Percentiles rank a stretch among this genome's conserved stretches.
Evolutionary conservation across 2,113 vertebrate genomes (phyloP).

Genomic region (Saguinus midas): DNA sequence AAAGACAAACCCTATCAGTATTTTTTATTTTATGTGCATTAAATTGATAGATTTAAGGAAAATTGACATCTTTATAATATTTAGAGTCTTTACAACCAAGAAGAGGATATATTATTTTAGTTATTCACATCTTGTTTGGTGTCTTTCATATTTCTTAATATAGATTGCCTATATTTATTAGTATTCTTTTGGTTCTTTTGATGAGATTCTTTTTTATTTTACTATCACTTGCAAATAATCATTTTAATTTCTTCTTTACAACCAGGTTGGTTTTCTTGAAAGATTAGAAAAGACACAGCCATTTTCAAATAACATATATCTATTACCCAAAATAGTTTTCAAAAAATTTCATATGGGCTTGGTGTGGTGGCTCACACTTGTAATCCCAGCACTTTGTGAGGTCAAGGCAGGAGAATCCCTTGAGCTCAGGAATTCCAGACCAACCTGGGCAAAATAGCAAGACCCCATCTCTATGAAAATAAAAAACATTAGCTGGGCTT

Average conservation of each 20-base stretch:
- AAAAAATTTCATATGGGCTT: not conserved
- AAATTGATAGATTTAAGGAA: slow-evolving; percentile 19
- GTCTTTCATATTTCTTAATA: not conserved
- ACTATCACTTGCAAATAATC: not conserved
- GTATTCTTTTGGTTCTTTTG: not conserved
- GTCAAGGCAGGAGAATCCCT: not conserved
- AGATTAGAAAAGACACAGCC: not conserved
- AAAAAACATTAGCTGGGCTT: not conserved
- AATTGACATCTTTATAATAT: not conserved
- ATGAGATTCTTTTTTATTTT: slow-evolving; percentile 6
- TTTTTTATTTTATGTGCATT: not conserved
- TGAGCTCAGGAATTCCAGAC: not conserved
- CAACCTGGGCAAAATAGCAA: not conserved
- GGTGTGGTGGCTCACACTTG: not conserved
- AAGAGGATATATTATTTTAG: not conserved
- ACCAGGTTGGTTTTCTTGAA: slow-evolving; percentile 22
- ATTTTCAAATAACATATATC: not conserved
- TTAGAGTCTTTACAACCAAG: not conserved
- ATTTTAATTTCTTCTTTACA: slow-evolving; percentile 8
- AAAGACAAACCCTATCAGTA: not conserved
- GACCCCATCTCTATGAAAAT: not conserved
- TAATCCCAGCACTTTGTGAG: not conserved
- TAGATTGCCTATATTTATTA: not conserved
- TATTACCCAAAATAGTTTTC: not conserved
- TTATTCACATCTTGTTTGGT: not conserved